Base-by-base conservation (phyloP, 2,113 vertebrate species). In the Donacobius atricapilla region DNA sequence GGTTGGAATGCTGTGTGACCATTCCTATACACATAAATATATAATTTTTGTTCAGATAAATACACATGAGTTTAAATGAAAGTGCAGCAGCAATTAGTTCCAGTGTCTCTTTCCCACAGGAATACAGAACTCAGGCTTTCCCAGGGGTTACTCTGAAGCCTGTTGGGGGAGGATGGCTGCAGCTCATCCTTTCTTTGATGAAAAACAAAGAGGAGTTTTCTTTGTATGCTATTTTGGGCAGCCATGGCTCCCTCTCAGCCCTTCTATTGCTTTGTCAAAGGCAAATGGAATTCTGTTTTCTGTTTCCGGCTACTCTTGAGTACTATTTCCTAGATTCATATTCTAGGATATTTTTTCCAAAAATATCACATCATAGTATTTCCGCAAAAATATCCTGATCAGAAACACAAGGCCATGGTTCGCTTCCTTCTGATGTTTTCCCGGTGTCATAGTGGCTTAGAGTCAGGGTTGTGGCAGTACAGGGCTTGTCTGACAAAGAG, bases 391-490 rank as follows among this genome's bases (percentile, higher is more conserved):
- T 30, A 6, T 47, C 37, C 21, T 50, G 22, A 24, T 53, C 3
- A 60, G 72, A 84, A 81, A 15, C 22, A 21, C 12, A 39, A 40
- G 13, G 8, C 45, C 33, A 33, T 0, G 0, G 2, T 78, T 84
- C 0, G 0, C 28, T 78, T 18, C 31, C 27, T 81, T 13, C 15
- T 45, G 10, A 50, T 69, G 3, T 66, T 89, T 76, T 48, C 27
- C 25, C 0, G 0, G 10, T 33, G 19, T 66, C 30, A 25, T 1
- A 0, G 15, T 58, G 28, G 23, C 51, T 70, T 83, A n/a, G 54
- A 81, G 33, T 63, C 5, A 19, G 30, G 8, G 4, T 33, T 92
- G 68, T 80, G 42, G 19, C 39, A 39, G 30, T 33, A 17, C 39
- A 42, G 39, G 33, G 8, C 44, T 81, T 54, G 3, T 47, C 19